Base-by-base conservation (phyloP, 2,888 invertebrate genomes). In the Trilocha varians region DNA sequence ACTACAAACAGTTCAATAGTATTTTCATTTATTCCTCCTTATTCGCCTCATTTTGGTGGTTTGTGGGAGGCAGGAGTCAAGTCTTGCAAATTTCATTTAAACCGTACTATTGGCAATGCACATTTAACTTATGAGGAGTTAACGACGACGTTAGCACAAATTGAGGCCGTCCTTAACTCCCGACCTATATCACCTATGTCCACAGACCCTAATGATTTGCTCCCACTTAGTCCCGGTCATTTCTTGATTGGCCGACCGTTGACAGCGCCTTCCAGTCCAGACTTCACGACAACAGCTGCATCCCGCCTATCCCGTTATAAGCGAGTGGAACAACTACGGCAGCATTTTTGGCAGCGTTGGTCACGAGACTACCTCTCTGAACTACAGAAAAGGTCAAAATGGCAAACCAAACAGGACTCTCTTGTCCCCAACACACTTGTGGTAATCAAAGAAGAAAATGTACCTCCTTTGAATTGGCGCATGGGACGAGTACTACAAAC, bases 181-280 rank as follows among this genome's bases (percentile, higher is more conserved):
- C 50, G 52, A 38, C 55, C 55, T 5, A 34, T 56, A 15, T 41
- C 42, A 5, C 48, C 50, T 36, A 25, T 56, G 36, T 53, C 54
- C 33, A 8, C 54, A 32, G 52, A 56, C 43, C 52, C 55, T 1
- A 45, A 43, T 14, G 57, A 57, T 36, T 34, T 50, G 2, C 6
- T n/a, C 3, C 57, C 59, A 2, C 46, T 68, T 3, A 65, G 57
- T 1, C 65, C 65, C 9, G 65, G 48, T 1, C 66, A 68, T 38
- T 62, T 65, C 45, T 45, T 70, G n/a, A 37, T 42, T 17, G 47
- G 47, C 13, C 33, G 62, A 48, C 36, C 35, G 34, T n/a, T n/a
- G n/a, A n/a, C n/a, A n/a, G 37, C 45, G 1, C 48, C 43, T 1
- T 36, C 36, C 4, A 18, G 32, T 32, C 9, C n/a, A 17, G 42